Base-by-base conservation (phyloP, 2,888 invertebrate species). In the Epinotia brunnichana region DNA sequence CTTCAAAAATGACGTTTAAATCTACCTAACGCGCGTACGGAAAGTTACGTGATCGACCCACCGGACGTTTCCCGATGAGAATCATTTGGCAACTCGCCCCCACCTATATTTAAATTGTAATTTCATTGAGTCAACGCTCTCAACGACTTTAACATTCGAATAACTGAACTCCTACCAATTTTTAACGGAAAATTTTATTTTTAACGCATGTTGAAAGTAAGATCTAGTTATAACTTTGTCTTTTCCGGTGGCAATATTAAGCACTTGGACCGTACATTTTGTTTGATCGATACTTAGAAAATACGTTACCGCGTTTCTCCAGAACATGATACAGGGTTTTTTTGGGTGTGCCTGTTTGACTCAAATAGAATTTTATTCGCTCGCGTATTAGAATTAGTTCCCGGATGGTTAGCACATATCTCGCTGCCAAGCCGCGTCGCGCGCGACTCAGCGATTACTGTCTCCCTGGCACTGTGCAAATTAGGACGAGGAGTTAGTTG, bases 41-140 rank as follows among this genome's bases (percentile, higher is more conserved):
- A n/a, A n/a, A n/a, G n/a, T n/a, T n/a, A n/a, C n/a, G n/a, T n/a
- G n/a, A n/a, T n/a, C n/a, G n/a, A n/a, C n/a, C n/a, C n/a, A n/a
- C 83, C 80, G 85, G 83, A 84, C 87, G 87, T 91, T 90, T 90
- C 88, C 88, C 87, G 85, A 89, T 89, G 76, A 74, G 74, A 76
- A 76, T 72, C 87, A 91, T 91, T 92, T 93, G 92, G 92, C 92
- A 93, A 86, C 87, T 88, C 87, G 88, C 90, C 86, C 88, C 89
- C 87, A 83, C 87, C 92, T 93, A 92, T 90, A 91, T 91, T 92
- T 93, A 93, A 93, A 92, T 89, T 86, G 89, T 90, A 91, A 91
- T 91, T 87, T 90, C 85, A 90, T 87, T 91, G 92, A 92, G 92
- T 92, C 92, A 93, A 92, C 91, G 92, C 87, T 90, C 91, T 87